Base-by-base conservation (phyloP, 2,113 vertebrate species). In the Deroptyus accipitrinus region DNA sequence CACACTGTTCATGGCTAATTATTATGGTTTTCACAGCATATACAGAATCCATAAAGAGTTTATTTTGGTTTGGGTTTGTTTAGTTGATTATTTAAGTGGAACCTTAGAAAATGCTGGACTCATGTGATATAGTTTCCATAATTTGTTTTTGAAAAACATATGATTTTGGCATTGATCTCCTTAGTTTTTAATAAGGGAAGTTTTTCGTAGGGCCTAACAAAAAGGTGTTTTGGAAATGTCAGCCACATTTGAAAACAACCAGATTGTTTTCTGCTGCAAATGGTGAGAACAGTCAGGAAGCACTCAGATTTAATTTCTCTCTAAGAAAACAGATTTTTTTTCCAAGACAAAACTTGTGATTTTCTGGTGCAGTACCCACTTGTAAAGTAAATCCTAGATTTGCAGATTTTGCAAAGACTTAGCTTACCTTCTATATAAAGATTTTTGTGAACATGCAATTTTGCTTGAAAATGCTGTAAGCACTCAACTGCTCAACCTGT, bases 391-490 rank as follows among this genome's bases (percentile, higher is more conserved):
- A 77, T 52, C 23, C 81, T 31, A 86, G 61, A 37, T 86, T 77
- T 88, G 39, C 28, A 94, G 78, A 69, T 19, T 78, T 68, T 86
- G 12, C 35, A 86, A 78, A 89, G 73, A 57, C 61, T 84, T 79
- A 35, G 13, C 27, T 59, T 83, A 24, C 17, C 30, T 87, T 92
- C 35, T 63, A 4, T 52, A 61, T 49, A 83, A 94, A 95, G 73
- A 27, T 95, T 97, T 96, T 93, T 89, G 78, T 96, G 87, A 96
- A 74, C 42, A 48, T 44, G 62, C 17, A 77, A 59, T 85, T 97
- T 83, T 92, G 86, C 86, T 86, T 92, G 80, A 97, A 96, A 97
- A 94, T 90, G 66, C 62, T 96, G 44, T 86, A 93, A 88, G 87
- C 86, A 51, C 30, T 96, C 70, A 94, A 85, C 91, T 75, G n/a